Conservation (phyloP, 2,113 vertebrate species). For the Oncorhynchus gorbuscha region DNA sequence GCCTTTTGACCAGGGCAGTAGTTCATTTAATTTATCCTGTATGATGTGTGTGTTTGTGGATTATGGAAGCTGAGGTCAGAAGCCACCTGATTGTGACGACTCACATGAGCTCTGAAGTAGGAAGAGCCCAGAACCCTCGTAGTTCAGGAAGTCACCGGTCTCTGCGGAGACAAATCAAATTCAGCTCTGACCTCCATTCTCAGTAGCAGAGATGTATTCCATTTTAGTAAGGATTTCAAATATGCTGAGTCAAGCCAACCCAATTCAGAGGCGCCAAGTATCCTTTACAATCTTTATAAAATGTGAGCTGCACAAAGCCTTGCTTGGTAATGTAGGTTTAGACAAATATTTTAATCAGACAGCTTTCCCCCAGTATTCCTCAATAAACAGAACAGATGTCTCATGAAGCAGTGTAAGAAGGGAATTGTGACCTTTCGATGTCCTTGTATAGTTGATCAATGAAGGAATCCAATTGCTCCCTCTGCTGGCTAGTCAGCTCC, state of each 20-base stretch:
- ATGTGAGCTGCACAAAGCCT: constrained; percentile 16
- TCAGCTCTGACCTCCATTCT: constrained; percentile 16
- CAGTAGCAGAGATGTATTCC: background rate
- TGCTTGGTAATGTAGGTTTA: background rate
- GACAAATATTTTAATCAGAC: background rate
- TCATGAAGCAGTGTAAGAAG: constrained; percentile 1
- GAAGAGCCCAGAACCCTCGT: constrained; percentile 95
- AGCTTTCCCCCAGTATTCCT: background rate
- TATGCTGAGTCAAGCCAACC: background rate
- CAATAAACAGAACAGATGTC: background rate
- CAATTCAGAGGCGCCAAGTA: constrained; percentile 4
- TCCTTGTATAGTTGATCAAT: constrained; percentile 98
- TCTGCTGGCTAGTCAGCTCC: constrained; percentile 83
- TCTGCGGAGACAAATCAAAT: constrained; percentile 70
- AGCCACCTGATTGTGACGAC: constrained; percentile 50
- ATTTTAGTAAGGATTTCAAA: constrained; percentile 11
- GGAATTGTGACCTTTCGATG: constrained; percentile 85
- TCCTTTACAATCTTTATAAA: constrained; percentile 3
- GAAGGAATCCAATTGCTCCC: constrained; percentile 90
- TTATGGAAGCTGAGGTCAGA: background rate
- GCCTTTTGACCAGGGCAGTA: background rate
- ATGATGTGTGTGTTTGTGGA: background rate
- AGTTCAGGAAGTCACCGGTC: constrained; percentile 96
- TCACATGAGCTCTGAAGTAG: constrained; percentile 97
- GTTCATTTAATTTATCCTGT: background rate